Percentiles rank a stretch among this genome's conserved stretches.
Evolutionary conservation across 2,113 vertebrate species (phyloP).

Genomic region (Sylvilagus bachmani): DNA sequence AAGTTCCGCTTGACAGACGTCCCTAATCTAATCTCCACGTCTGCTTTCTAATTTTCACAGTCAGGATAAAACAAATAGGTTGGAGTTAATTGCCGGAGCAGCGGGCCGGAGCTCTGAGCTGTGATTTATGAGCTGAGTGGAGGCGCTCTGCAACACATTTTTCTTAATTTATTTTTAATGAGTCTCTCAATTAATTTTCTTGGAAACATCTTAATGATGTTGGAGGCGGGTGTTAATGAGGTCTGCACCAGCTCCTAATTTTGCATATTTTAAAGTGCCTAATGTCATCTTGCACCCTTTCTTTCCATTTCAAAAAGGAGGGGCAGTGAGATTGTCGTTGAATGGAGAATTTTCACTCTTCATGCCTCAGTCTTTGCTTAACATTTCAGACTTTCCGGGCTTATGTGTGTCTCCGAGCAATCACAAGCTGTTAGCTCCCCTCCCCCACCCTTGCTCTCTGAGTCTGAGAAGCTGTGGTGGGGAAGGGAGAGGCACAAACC

Average conservation of each 20-base stretch:
- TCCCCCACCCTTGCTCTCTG: slow-evolving; percentile 24
- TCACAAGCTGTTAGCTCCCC: not conserved
- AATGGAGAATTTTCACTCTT: slow-evolving; percentile 51
- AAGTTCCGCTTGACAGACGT: slow-evolving; percentile 96
- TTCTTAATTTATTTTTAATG: slow-evolving; percentile 99
- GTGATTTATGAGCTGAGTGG: slow-evolving; percentile 98
- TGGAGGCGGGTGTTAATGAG: slow-evolving; percentile 95
- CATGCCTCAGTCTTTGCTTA: slow-evolving; percentile 48
- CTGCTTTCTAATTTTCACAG: slow-evolving; percentile 99
- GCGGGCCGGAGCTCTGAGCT: slow-evolving; percentile 93
- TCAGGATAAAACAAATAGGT: slow-evolving; percentile 99
- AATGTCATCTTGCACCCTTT: slow-evolving; percentile 82
- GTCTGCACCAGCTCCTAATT: slow-evolving; percentile 88
- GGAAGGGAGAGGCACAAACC: not conserved
- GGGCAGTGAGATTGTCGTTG: slow-evolving; percentile 1
- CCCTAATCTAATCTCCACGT: slow-evolving; percentile 98
- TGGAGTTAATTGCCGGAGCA: slow-evolving; percentile 97
- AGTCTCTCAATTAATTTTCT: slow-evolving; percentile 99
- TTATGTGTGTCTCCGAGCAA: slow-evolving; percentile 4
- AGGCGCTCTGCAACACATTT: slow-evolving; percentile 97
- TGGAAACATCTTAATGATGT: slow-evolving; percentile 98
- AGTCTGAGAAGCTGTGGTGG: slow-evolving; percentile 15
- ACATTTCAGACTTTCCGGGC: slow-evolving; percentile 47
- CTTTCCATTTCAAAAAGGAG: slow-evolving; percentile 77
- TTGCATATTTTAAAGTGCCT: slow-evolving; percentile 88